These are phyloP conservation scores for Drosophila auraria DNA, from an alignment of 1,140 invertebrate genomes.

Conservation along the genomic window DNA sequence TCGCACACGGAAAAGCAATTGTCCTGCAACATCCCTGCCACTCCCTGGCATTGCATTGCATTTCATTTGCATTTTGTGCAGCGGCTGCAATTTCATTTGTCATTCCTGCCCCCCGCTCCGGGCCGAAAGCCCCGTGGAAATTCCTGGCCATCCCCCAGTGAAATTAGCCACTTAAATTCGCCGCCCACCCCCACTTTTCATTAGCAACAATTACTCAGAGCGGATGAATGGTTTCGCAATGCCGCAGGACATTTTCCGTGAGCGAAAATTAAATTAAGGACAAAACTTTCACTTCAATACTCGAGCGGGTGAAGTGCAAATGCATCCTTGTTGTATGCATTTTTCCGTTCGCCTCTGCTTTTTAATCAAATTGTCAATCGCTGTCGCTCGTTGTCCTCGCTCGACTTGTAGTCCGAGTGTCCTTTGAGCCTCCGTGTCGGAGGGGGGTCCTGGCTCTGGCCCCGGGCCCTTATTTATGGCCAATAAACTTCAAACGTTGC, in stretches of 20 bases:
- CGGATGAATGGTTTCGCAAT: constrained; percentile 58
- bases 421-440: constrained; percentile 30
- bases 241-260: constrained; percentile 33
- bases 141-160: constrained; percentile 55
- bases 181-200: constrained; percentile 47
- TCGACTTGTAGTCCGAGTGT: constrained; percentile 43
- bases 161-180: constrained; percentile 80
- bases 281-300: constrained; percentile 73
- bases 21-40: constrained; percentile 48
- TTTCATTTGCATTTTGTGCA: constrained; percentile 83
- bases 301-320: constrained; percentile 15
- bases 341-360: constrained; percentile 57
- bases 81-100: constrained; percentile 80
- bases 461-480: constrained; percentile 78
- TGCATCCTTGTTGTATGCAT: constrained; percentile 60
- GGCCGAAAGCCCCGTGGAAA: constrained; percentile 3
- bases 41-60: constrained; percentile 55
- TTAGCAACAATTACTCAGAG: constrained; percentile 81
- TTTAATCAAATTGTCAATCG: constrained; percentile 84
- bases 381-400: constrained; percentile 57
- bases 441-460: neutral
- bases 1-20: constrained; percentile 57
- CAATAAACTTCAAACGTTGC: constrained; percentile 83
- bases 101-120: constrained; percentile 12
- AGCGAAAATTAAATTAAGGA: constrained; percentile 54